Evolutionary conservation across 2,888 invertebrate genomes (phyloP).

Genomic region (Buathra laborator): DNA sequence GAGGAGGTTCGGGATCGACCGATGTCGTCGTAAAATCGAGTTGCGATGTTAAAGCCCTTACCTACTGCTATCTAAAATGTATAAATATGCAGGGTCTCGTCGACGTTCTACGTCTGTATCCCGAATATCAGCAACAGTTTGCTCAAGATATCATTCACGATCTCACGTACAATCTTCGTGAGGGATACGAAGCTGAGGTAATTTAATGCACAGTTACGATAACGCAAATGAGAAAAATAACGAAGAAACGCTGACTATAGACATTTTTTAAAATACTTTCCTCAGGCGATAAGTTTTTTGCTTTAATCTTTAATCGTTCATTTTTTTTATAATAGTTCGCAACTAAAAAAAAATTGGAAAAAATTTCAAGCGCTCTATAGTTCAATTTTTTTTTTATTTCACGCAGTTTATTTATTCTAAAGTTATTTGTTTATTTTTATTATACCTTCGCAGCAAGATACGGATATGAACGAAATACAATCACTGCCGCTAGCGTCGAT

Average conservation of each 20-base stretch:
- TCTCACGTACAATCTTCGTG: slow-evolving; percentile 96
- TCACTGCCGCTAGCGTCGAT: slow-evolving; percentile 96
- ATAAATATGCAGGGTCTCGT: slow-evolving; percentile 96
- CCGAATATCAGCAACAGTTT: slow-evolving; percentile 97
- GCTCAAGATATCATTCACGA: slow-evolving; percentile 98
- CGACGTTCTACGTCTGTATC: slow-evolving; percentile 95
- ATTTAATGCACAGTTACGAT: background rate
- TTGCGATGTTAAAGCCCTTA: slow-evolving; percentile 97
- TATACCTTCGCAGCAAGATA: slow-evolving; percentile 87
- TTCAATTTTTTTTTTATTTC: background rate
- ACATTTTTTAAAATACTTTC: background rate
- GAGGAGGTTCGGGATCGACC: slow-evolving; percentile 87
- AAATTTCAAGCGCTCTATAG: background rate
- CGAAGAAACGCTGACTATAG: background rate
- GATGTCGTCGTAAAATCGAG: slow-evolving; percentile 96
- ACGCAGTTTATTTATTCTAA: background rate
- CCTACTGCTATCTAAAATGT: slow-evolving; percentile 98
- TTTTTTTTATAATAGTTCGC: background rate
- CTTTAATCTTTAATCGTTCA: too few species aligned
- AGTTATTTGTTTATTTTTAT: slow-evolving; percentile 8
- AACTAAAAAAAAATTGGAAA: background rate
- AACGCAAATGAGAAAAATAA: background rate
- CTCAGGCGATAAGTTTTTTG: background rate
- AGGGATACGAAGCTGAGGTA: slow-evolving; percentile 96
- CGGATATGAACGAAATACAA: slow-evolving; percentile 92